Conservation (phyloP, 30 jellyfish, hydroid and myxozoan genomes). For the Aurelia coerulea region DNA sequence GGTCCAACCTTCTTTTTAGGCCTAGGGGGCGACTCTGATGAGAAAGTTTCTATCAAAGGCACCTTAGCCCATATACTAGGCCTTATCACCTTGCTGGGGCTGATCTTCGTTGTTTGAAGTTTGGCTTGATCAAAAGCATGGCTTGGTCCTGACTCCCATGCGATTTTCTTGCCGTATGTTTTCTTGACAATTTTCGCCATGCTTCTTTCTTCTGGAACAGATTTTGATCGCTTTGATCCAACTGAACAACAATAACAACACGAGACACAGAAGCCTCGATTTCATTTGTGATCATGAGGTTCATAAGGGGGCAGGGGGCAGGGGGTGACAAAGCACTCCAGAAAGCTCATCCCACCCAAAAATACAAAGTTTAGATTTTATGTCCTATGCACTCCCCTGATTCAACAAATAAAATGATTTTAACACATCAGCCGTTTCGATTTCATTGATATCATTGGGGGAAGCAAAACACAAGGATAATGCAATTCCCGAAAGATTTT, state of each 20-base stretch:
- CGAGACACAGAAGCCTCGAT: too few relatives aligned
- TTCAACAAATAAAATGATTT: too few relatives aligned
- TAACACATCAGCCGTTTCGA: too few relatives aligned
- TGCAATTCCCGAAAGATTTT: too few relatives aligned
- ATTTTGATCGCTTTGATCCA: too few relatives aligned
- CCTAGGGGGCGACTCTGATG: slow-evolving; percentile 44
- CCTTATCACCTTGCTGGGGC: slow-evolving; percentile 26
- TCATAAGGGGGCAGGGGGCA: too few relatives aligned
- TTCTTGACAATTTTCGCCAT: slow-evolving; percentile 63
- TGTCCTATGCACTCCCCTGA: too few relatives aligned
- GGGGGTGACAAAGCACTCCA: background rate
- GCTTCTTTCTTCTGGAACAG: too few relatives aligned
- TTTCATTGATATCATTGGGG: too few relatives aligned
- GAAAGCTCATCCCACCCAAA: background rate
- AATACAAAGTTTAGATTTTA: background rate
- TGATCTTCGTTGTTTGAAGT: slow-evolving; percentile 2
- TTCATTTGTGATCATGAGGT: too few relatives aligned
- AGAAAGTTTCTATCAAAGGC: slow-evolving; percentile 37
- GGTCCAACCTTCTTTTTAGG: slow-evolving; percentile 6
- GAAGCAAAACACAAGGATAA: too few relatives aligned
- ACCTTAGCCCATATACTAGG: slow-evolving; percentile 70
- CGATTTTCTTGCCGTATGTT: slow-evolving; percentile 49
- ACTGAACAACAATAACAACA: too few relatives aligned
- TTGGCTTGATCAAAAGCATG: slow-evolving; percentile 65
- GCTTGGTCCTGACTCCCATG: slow-evolving; percentile 49